Evolutionary conservation across 2,797 vertebrate species (phyloP).

Genomic region (Lepidocolaptes lacrymiger): DNA sequence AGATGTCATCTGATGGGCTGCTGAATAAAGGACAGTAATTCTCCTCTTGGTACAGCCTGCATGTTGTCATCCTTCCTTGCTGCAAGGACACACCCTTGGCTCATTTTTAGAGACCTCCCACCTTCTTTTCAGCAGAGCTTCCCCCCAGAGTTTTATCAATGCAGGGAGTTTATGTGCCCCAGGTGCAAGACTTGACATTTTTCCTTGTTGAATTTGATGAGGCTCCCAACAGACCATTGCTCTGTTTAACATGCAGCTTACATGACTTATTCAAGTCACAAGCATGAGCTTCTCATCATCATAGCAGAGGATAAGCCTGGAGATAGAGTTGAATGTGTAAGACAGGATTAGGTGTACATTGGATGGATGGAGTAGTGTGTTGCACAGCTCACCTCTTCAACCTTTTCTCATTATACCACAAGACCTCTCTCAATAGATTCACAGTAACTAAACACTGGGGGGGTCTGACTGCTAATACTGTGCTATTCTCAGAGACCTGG

Average conservation of each 20-base stretch:
- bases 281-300: conserved; percentile 38
- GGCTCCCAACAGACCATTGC: neutral
- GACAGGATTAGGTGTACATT: conserved; percentile 39
- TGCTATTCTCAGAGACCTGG: neutral
- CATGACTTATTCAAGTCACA: conserved; percentile 47
- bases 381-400: neutral
- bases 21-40: neutral
- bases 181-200: conserved; percentile 18
- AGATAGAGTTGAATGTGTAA: conserved; percentile 19
- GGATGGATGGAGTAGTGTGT: neutral
- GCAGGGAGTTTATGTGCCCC: neutral
- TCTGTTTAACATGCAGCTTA: conserved; percentile 48
- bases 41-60: neutral
- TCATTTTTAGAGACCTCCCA: neutral
- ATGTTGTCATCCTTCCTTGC: neutral
- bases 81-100: neutral
- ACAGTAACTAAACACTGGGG: neutral
- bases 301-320: conserved; percentile 30
- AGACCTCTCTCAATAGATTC: neutral
- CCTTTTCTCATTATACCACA: conserved; percentile 14
- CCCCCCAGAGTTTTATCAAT: neutral
- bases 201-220: conserved; percentile 27
- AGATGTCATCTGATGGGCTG: neutral
- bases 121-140: neutral
- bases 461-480: neutral